These are phyloP conservation scores for Pterostichus niger DNA, from an alignment of 2,888 invertebrate species.

Conservation along the genomic window DNA sequence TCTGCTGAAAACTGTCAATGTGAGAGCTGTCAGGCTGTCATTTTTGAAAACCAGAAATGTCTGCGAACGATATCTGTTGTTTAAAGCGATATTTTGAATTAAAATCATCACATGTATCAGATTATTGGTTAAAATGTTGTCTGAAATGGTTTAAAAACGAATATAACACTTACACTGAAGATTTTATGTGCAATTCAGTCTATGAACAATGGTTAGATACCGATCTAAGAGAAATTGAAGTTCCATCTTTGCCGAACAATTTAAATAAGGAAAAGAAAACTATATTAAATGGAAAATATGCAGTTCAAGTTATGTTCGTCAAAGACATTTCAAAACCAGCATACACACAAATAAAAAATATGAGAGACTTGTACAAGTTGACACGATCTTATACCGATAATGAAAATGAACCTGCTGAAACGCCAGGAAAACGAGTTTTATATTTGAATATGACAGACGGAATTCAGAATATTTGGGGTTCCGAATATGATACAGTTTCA, in stretches of 20 bases:
- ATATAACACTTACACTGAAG: conserved; percentile 75
- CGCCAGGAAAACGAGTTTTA: conserved; percentile 83
- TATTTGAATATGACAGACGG: conserved; percentile 88
- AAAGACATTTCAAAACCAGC: conserved; percentile 81
- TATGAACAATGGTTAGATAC: conserved; percentile 84
- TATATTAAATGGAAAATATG: conserved; percentile 79
- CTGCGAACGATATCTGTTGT: conserved; percentile 22
- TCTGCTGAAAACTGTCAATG: too few species aligned
- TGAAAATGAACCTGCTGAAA: conserved; percentile 79
- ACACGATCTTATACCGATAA: conserved; percentile 81
- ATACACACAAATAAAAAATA: conserved; percentile 76
- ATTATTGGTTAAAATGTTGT: conserved; percentile 77
- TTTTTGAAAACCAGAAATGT: conserved; percentile 5
- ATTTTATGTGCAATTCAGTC: conserved; percentile 80
- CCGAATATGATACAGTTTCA: conserved; percentile 84
- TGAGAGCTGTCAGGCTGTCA: too few species aligned
- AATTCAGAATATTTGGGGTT: conserved; percentile 83
- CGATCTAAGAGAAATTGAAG: conserved; percentile 83
- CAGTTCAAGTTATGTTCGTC: conserved; percentile 82
- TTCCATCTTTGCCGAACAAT: conserved; percentile 81
- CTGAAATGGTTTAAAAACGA: conserved; percentile 80
- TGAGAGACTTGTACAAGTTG: conserved; percentile 76
- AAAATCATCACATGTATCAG: conserved; percentile 71
- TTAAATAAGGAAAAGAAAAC: conserved; percentile 77
- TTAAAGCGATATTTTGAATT: conserved; percentile 70